phyloP scores from a whole-genome alignment of 2,113 vertebrate genomes.

The Marmota flaviventris region DNA sequence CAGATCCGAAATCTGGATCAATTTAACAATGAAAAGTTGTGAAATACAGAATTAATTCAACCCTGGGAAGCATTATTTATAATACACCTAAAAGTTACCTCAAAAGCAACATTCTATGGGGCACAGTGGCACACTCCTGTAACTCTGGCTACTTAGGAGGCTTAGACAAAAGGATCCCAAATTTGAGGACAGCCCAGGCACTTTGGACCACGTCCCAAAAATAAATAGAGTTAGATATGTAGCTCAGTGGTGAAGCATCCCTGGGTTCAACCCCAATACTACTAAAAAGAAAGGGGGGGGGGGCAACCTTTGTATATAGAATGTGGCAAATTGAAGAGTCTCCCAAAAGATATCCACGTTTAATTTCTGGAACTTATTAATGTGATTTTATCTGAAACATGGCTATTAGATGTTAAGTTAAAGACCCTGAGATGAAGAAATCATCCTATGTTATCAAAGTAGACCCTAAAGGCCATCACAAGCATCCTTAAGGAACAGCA shows the following conservation, averaged over 20 bases:
- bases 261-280: too few relatives aligned
- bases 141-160: too few relatives aligned
- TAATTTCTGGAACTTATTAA: background rate
- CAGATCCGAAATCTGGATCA: background rate
- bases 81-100: background rate
- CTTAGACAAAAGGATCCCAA: too few relatives aligned
- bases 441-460: background rate
- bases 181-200: too few relatives aligned
- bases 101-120: constrained; percentile 19
- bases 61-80: background rate
- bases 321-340: background rate
- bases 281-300: too few relatives aligned
- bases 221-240: too few relatives aligned
- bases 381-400: background rate
- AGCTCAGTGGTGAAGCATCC: too few relatives aligned
- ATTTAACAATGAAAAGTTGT: constrained; percentile 8
- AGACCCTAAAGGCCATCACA: background rate
- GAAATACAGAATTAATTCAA: background rate
- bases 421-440: background rate
- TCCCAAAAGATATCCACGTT: background rate
- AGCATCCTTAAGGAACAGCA: background rate
- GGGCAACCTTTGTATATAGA: background rate
- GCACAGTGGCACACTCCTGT: too few relatives aligned
- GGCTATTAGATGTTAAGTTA: background rate
- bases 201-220: too few relatives aligned